A percentile compares a stretch with the other conserved stretches of the same genome.
Evolutionary conservation across 2,797 vertebrate species (phyloP).

Genomic region (Aeoliscus strigatus): DNA sequence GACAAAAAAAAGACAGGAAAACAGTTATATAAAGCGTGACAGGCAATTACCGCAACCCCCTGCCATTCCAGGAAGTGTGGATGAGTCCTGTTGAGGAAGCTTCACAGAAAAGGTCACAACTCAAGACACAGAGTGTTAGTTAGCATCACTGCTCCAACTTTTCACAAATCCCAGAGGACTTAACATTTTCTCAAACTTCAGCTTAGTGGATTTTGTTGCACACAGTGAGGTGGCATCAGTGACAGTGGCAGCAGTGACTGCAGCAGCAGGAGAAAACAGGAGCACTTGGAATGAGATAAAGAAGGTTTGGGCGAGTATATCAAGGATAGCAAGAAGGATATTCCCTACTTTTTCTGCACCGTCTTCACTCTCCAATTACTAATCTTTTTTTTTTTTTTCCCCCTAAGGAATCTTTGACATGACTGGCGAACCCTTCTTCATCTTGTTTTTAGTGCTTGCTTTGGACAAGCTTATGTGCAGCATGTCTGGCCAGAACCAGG

Average conservation of each 20-base stretch:
- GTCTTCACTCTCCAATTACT: neutral
- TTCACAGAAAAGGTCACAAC: constrained; percentile 46
- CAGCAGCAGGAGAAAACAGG: constrained; percentile 30
- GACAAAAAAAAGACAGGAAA: constrained; percentile 49
- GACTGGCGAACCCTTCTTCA: constrained; percentile 39
- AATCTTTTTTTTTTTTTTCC: constrained; percentile 5
- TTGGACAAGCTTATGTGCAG: constrained; percentile 42
- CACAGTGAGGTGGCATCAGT: constrained; percentile 44
- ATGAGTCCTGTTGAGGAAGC: constrained; percentile 56
- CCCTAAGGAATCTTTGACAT: constrained; percentile 44
- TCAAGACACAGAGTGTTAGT: constrained; percentile 52
- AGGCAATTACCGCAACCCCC: constrained; percentile 59
- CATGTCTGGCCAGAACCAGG: constrained; percentile 39
- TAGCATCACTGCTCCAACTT: constrained; percentile 37
- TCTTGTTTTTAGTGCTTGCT: constrained; percentile 40
- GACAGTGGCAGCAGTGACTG: constrained; percentile 39
- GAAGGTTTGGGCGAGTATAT: constrained; percentile 32
- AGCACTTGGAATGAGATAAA: constrained; percentile 28
- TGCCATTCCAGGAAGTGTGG: constrained; percentile 62
- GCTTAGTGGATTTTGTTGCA: constrained; percentile 29
- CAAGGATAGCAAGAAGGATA: constrained; percentile 27
- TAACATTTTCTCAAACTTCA: constrained; percentile 13
- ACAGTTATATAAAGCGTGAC: constrained; percentile 72
- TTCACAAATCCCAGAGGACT: too few relatives aligned
- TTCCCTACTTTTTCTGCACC: neutral